A percentile compares a stretch with the other conserved stretches of the same genome.
phyloP scores from a whole-genome alignment of 2,888 invertebrate genomes.

The Agonopterix heracliana region DNA sequence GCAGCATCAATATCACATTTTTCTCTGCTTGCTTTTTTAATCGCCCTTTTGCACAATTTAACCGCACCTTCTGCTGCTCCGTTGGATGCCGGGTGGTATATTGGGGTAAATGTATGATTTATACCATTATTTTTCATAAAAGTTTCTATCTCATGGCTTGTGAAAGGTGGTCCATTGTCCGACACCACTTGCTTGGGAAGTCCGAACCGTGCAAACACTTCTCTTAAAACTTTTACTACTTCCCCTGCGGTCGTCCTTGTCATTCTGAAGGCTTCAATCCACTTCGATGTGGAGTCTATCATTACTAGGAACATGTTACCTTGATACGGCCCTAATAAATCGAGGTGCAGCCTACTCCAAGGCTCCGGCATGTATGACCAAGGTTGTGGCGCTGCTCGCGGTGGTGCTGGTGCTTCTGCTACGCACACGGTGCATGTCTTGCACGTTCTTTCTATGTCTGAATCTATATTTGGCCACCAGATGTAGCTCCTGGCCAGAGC shows the following conservation, averaged over 20 bases:
- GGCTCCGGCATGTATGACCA: conserved; percentile 13
- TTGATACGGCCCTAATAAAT: conserved; percentile 2
- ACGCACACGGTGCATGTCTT: conserved; percentile 11
- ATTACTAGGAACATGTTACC: background rate
- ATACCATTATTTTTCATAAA: conserved; percentile 18
- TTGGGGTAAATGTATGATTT: background rate
- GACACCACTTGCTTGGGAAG: background rate
- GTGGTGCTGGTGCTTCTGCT: conserved; percentile 4
- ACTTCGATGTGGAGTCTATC: background rate
- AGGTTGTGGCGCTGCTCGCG: conserved; percentile 14
- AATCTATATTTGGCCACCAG: conserved; percentile 19
- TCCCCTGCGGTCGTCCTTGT: background rate
- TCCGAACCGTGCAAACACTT: background rate
- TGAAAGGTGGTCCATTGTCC: background rate
- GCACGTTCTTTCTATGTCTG: conserved; percentile 10
- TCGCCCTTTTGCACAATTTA: too few relatives aligned
- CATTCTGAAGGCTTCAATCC: background rate
- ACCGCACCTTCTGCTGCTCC: too few relatives aligned
- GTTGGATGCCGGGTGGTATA: conserved; percentile 11
- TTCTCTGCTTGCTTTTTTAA: background rate
- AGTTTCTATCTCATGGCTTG: background rate
- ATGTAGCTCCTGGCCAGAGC: conserved; percentile 14
- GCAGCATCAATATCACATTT: background rate
- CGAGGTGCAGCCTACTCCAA: background rate
- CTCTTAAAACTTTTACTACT: background rate